These are phyloP conservation scores for Hyaena hyaena DNA, from an alignment of 2,113 vertebrate genomes.

Conservation along the genomic window DNA sequence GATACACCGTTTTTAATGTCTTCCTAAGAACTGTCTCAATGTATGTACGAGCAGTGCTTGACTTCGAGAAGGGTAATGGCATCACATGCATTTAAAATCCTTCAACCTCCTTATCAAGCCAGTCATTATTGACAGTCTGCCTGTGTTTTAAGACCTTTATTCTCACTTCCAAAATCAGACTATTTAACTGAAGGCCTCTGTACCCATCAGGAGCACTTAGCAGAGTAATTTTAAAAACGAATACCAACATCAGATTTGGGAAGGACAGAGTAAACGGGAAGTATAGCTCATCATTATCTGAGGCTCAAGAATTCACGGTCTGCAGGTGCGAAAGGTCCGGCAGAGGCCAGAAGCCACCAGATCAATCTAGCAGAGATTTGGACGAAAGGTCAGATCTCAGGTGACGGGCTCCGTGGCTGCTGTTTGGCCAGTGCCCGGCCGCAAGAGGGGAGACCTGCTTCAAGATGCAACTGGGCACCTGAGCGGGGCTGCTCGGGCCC, in stretches of 20 bases:
- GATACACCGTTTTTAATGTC: background rate
- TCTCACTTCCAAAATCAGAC: background rate
- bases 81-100: background rate
- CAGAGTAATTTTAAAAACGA: background rate
- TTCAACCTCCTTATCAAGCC: background rate
- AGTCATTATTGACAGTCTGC: rapidly evolving
- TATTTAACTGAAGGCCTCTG: background rate
- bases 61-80: background rate
- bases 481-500: rapidly evolving
- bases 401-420: rapidly evolving
- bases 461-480: rapidly evolving
- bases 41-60: background rate
- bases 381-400: background rate
- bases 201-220: background rate
- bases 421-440: background rate
- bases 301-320: background rate
- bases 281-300: background rate
- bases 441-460: background rate
- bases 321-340: background rate
- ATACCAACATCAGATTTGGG: background rate
- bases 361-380: background rate
- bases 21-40: background rate
- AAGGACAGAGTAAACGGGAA: background rate
- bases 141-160: background rate
- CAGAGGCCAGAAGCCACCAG: background rate